Evolutionary conservation across 2,797 vertebrate species (phyloP).

Genomic region (Phrynocephalus forsythii): DNA sequence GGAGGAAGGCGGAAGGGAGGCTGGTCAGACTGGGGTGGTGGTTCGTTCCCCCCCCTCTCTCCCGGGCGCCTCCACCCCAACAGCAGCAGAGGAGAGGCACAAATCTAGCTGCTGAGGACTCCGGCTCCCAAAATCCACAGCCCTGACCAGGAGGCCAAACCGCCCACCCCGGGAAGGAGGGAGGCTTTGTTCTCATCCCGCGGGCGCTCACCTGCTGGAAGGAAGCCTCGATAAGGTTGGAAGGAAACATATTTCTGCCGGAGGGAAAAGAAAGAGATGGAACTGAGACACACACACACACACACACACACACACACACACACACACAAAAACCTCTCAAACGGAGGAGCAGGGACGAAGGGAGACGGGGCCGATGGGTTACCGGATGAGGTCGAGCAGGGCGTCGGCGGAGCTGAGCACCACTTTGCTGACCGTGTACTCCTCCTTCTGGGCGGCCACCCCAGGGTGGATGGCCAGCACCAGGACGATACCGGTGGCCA

Average conservation of each 20-base stretch:
- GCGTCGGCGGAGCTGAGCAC: constrained; percentile 90
- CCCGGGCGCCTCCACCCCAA: too few relatives aligned
- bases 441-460: constrained; percentile 84
- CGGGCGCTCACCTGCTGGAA: constrained; percentile 86
- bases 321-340: too few relatives aligned
- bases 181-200: too few relatives aligned
- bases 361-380: not conserved
- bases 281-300: too few relatives aligned
- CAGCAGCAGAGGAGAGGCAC: too few relatives aligned
- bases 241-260: constrained; percentile 91
- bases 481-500: constrained; percentile 86
- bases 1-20: constrained; percentile 11
- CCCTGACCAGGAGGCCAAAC: too few relatives aligned
- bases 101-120: too few relatives aligned
- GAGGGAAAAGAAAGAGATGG: constrained; percentile 9
- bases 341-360: not conserved
- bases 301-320: too few relatives aligned
- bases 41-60: too few relatives aligned
- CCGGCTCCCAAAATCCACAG: too few relatives aligned
- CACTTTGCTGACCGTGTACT: constrained; percentile 78
- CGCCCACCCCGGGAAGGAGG: too few relatives aligned
- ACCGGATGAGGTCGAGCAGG: constrained; percentile 90
- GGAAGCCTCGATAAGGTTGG: constrained; percentile 89
- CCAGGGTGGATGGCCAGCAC: constrained; percentile 88
- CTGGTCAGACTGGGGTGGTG: too few relatives aligned